Evolutionary conservation across 2,888 invertebrate genomes (phyloP).

Genomic region (Drosophila pseudotakahashii): DNA sequence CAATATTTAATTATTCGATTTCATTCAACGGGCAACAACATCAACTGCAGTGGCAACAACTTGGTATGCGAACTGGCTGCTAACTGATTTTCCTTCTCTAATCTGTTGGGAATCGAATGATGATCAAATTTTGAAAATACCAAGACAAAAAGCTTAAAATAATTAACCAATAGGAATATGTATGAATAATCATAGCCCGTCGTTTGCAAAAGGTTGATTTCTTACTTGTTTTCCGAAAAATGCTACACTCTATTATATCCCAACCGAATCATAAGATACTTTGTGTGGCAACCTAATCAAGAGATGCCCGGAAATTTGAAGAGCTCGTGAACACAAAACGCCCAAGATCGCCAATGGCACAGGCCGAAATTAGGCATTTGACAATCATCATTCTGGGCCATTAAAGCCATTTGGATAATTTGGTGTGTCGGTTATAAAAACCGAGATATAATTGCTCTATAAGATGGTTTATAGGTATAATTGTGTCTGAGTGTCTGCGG

Average conservation of each 20-base stretch:
- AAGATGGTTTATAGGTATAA: slow-evolving; percentile 19
- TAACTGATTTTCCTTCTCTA: background rate
- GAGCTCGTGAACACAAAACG: slow-evolving; percentile 1
- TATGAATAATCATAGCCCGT: too few relatives aligned
- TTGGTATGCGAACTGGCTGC: background rate
- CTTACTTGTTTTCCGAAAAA: background rate
- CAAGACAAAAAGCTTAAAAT: background rate
- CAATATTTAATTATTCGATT: slow-evolving; percentile 79
- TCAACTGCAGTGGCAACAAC: slow-evolving; percentile 21
- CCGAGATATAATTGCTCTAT: slow-evolving; percentile 33
- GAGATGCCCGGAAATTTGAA: background rate
- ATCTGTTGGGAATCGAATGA: background rate
- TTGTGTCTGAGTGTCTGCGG: slow-evolving; percentile 13
- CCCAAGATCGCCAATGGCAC: slow-evolving; percentile 7
- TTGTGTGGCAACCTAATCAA: background rate
- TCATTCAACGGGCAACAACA: slow-evolving; percentile 51
- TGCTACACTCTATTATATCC: background rate
- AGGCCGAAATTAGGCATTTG: slow-evolving; percentile 25
- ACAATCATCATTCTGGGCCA: slow-evolving; percentile 40
- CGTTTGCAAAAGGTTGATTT: too few relatives aligned
- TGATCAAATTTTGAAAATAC: background rate
- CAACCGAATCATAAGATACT: background rate
- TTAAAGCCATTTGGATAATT: slow-evolving; percentile 34
- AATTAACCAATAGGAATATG: background rate
- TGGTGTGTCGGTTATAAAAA: slow-evolving; percentile 39